Percentiles rank a stretch among this genome's conserved stretches.
Evolutionary conservation across 1,140 invertebrate species (phyloP).

Genomic region (Drosophila parabipectinata): DNA sequence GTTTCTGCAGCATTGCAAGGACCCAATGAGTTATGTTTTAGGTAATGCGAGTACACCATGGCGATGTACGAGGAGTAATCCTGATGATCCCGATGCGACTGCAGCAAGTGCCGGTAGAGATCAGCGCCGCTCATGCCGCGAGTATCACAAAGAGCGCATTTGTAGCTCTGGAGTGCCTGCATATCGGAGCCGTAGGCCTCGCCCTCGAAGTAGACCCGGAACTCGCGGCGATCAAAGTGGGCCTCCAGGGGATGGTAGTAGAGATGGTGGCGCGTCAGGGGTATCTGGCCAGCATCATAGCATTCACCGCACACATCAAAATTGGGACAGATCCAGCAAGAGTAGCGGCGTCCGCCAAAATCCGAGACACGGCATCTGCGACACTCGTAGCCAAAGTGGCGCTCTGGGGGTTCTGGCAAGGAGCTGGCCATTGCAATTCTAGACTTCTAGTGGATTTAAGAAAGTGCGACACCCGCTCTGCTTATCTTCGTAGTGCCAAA

Average conservation of each 20-base stretch:
- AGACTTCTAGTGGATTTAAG: too few relatives aligned
- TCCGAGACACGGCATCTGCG: constrained; percentile 8
- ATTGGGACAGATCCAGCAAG: constrained; percentile 35
- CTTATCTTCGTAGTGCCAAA: not conserved
- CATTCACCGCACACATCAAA: constrained; percentile 52
- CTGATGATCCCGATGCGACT: constrained; percentile 17
- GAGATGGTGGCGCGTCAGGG: constrained; percentile 13
- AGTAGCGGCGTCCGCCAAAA: constrained; percentile 48
- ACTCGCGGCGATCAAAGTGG: constrained; percentile 35
- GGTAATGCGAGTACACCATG: constrained; percentile 13
- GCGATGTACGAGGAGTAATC: constrained; percentile 31
- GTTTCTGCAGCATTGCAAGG: not conserved
- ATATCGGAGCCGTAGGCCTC: constrained; percentile 10
- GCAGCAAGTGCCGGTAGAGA: constrained; percentile 23
- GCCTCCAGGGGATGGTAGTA: constrained; percentile 50
- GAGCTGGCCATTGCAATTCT: not conserved
- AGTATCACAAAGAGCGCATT: constrained; percentile 36
- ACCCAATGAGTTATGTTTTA: not conserved
- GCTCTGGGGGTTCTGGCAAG: constrained; percentile 21
- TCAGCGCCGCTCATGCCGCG: constrained; percentile 10
- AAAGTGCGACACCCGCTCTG: not conserved
- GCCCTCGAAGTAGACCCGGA: constrained; percentile 35
- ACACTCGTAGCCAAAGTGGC: constrained; percentile 43
- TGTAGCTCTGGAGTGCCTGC: constrained; percentile 48
- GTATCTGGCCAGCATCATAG: constrained; percentile 14